Evolutionary conservation across 2,113 vertebrate genomes (phyloP), one percentile per base, ranked within the genome.

Genomic region (Brevimyrus niger): DNA sequence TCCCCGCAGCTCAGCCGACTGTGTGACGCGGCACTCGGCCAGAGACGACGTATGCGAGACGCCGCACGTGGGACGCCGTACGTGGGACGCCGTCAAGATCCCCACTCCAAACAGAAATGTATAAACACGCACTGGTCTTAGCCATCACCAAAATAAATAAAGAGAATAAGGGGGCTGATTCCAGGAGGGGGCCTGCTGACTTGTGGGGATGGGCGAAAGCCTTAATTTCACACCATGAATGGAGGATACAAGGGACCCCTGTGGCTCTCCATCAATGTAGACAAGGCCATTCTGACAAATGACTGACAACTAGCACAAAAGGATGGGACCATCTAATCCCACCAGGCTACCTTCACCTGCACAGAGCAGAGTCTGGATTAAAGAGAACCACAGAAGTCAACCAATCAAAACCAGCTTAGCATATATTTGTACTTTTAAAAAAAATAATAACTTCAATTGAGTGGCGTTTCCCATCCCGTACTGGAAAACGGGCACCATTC

Each of bases 171-270:
- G 73, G 44, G 46, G 38, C 15, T 27, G 9, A 21, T 13, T 86
- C 55, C 83, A 19, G 58, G 58, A 69, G 17, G 65, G 89, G 83
- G 82, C 61, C 21, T 9, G 27, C 55, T 50, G 89, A 61, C 84
- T 87, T 6, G 53, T 42, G 55, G 46, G 58, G 84, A 83, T 31
- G 61, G 58, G 21, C 23, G 10, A 90, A 61, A 55, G 89, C 85
- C 86, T 90, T 90, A 21, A 90, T 90, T 80, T 89, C 58, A 84
- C 84, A 47, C 83, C 89, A 44, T 87, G 89, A 87, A 90, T 80
- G 50, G 89, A 87, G 65, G 89, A 90, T 87, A 87, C 61, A 87
- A 35, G 85, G 85, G 46, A 76, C 89, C 89, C 89, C 89, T 27
- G 89, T 50, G 89, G 89, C 17, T 86, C 84, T 15, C 84, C 15